These are phyloP conservation scores for Pseudomyrmex concolor DNA, from an alignment of 1,140 invertebrate species.

Conservation along the genomic window DNA sequence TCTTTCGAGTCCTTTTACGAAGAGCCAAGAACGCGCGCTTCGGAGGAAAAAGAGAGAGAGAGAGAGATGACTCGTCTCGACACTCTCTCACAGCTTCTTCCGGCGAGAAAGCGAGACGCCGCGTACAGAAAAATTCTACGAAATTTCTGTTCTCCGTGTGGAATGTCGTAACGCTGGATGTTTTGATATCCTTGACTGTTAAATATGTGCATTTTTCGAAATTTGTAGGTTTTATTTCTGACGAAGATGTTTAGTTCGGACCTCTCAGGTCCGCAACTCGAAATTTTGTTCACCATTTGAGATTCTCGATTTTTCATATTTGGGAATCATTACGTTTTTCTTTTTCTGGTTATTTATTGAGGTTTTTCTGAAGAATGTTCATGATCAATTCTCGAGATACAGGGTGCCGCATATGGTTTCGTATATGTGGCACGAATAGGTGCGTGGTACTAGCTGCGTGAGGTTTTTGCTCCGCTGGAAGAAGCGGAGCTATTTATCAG, in stretches of 20 bases:
- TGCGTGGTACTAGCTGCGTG: slow-evolving; percentile 69
- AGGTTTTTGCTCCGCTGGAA: slow-evolving; percentile 71
- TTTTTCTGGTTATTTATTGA: too few species aligned
- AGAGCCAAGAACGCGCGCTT: slow-evolving; percentile 7
- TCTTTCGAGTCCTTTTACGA: slow-evolving; percentile 50
- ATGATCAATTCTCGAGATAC: background rate
- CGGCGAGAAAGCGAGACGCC: slow-evolving; percentile 53
- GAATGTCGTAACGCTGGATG: slow-evolving; percentile 46
- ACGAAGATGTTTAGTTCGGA: too few species aligned
- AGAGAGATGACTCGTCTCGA: too few species aligned
- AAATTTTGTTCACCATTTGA: background rate
- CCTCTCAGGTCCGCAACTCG: background rate
- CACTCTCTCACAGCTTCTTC: slow-evolving; percentile 55
- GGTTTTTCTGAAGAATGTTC: background rate
- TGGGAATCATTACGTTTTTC: background rate
- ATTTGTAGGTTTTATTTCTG: background rate
- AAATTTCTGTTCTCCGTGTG: slow-evolving; percentile 50
- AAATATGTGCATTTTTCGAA: background rate
- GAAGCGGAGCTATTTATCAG: slow-evolving; percentile 77
- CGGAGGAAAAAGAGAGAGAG: background rate
- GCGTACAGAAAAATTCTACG: background rate
- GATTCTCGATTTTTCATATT: background rate
- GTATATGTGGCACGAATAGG: slow-evolving; percentile 72
- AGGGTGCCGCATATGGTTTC: slow-evolving; percentile 71
- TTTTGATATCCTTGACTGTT: slow-evolving; percentile 12